Evolutionary conservation across 2,797 vertebrate genomes (phyloP), one percentile per base, ranked within the genome.

Genomic region (Pangasius sanitwongsei): DNA sequence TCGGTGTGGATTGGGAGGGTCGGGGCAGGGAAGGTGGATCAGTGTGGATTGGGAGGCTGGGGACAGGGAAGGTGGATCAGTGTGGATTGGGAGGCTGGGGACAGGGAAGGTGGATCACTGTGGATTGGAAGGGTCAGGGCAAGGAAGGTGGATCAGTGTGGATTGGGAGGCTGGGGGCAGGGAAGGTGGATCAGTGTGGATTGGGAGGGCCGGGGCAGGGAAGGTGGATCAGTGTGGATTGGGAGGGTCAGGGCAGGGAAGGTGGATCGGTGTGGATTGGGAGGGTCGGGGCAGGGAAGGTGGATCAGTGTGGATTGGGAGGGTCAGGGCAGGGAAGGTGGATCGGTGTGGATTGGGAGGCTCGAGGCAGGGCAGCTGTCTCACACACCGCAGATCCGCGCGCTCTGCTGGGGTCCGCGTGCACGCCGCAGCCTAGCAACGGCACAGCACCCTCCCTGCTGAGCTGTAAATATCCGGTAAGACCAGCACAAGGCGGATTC

Each of bases 361-460:
- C 61, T 20, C 9, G 53, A 41, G 57, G 23, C 16, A 69, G 65
- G 44, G 28, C n/a, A 37, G 18, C 18, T 86, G 72, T 61, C n/a
- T 77, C 57, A n/a, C 11, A 23, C 63, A 41, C 6, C 2, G 25
- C 23, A 63, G 15, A 77, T 44, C 63, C 61, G 70, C 50, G 9
- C 34, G 84, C 23, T 70, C 69, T 16, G 28, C 20, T 48, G n/a
- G 15, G 77, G 34, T 83, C 78, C n/a, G 50, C 85, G 44, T 69
- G 44, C 83, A 70, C 83, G 48, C 48, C 18, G 65, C n/a, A 85
- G 48, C 83, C 50, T 85, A 70, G 83, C 83, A 85, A 85, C 83
- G n/a, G 65, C 83, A 23, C 20, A 34, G 65, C 83, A 7, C 44
- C 11, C n/a, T 13, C 2, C 37, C n/a, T 25, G 18, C 77, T 12